Evolutionary conservation across 2,797 vertebrate species (phyloP).

Genomic region (Eleutherodactylus coqui): DNA sequence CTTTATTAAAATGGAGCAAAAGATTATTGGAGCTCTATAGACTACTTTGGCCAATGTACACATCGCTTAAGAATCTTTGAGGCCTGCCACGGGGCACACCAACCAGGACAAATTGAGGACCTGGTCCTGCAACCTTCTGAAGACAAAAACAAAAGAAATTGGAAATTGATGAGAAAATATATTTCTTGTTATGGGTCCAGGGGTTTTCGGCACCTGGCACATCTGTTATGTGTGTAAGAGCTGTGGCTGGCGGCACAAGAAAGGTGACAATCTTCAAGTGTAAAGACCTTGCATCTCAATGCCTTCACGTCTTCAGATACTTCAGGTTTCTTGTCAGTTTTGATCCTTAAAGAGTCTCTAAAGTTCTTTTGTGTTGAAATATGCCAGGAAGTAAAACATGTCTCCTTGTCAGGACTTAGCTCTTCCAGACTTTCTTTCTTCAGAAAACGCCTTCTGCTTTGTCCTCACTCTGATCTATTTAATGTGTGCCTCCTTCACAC

Average conservation of each 20-base stretch:
- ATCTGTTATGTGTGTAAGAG: no score
- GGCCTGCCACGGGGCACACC: not conserved
- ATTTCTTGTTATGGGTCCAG: not conserved
- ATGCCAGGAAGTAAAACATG: constrained; percentile 13
- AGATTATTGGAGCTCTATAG: not conserved
- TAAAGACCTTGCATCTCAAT: not conserved
- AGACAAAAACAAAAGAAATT: not conserved
- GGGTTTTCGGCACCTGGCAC: not conserved
- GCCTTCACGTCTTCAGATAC: constrained; percentile 1
- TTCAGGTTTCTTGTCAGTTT: not conserved
- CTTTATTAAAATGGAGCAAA: not conserved
- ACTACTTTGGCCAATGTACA: not conserved
- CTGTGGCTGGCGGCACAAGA: not conserved
- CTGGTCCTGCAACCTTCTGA: not conserved
- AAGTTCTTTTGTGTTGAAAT: constrained; percentile 27
- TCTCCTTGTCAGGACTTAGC: not conserved
- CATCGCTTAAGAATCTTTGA: not conserved
- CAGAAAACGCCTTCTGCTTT: not conserved
- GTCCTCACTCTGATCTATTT: not conserved
- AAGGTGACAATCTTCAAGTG: constrained; percentile 41
- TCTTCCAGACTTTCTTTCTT: not conserved
- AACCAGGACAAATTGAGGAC: not conserved
- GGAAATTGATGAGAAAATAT: constrained; percentile 24
- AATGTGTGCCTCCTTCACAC: not conserved
- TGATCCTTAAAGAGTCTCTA: no score